Evolutionary conservation across 1,140 invertebrate species (phyloP).

Genomic region (Papilio polyxenes): DNA sequence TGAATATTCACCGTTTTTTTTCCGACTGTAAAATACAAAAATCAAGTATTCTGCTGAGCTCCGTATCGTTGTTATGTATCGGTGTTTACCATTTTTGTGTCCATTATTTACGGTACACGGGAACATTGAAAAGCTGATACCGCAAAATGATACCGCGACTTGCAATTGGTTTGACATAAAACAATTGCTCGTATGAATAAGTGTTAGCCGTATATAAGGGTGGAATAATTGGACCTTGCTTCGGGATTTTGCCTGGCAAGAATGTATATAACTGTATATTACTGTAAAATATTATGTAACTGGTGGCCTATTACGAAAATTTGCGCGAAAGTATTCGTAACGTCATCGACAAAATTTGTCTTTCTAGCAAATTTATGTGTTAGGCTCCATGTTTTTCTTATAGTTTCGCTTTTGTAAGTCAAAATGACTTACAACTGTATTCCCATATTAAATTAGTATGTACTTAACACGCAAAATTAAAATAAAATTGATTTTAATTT

Average conservation of each 20-base stretch:
- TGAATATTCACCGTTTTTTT: constrained; percentile 24
- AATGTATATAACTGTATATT: too few relatives aligned
- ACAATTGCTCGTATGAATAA: constrained; percentile 1
- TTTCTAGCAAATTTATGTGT: too few relatives aligned
- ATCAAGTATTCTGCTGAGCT: constrained; percentile 25
- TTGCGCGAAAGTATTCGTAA: too few relatives aligned
- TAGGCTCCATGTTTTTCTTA: too few relatives aligned
- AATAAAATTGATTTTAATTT: too few relatives aligned
- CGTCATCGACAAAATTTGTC: too few relatives aligned
- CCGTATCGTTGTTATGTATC: constrained; percentile 22
- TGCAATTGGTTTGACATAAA: constrained; percentile 15
- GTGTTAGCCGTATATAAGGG: neutral
- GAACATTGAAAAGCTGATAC: constrained; percentile 20
- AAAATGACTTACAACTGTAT: too few relatives aligned
- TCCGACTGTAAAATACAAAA: constrained; percentile 21
- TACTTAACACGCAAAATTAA: too few relatives aligned
- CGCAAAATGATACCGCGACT: constrained; percentile 14
- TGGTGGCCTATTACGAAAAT: too few relatives aligned
- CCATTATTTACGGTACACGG: constrained; percentile 26
- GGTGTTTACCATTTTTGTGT: constrained; percentile 10
- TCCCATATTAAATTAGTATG: too few relatives aligned
- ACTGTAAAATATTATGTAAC: too few relatives aligned
- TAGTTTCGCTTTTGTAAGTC: too few relatives aligned
- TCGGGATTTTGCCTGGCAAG: neutral
- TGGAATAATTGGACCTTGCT: constrained; percentile 10